Evolutionary conservation across 2,888 invertebrate genomes (phyloP).

Genomic region (Apamea sordens): DNA sequence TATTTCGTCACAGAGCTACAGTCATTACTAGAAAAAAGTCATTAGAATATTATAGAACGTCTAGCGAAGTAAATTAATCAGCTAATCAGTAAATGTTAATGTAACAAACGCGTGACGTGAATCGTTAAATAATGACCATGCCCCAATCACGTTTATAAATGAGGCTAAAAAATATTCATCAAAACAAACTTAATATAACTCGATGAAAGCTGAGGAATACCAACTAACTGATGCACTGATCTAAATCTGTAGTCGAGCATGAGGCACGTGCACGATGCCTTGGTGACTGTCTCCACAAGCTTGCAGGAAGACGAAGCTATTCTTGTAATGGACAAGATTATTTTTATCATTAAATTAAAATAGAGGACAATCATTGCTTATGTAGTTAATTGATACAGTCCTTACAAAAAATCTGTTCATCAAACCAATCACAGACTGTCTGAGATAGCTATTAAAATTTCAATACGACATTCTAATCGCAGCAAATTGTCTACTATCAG

Average conservation of each 20-base stretch:
- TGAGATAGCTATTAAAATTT: background rate
- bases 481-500: background rate
- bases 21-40: conserved; percentile 23
- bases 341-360: conserved; percentile 7
- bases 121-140: conserved; percentile 33
- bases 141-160: conserved; percentile 3
- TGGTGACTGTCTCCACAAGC: conserved; percentile 19
- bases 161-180: conserved; percentile 35
- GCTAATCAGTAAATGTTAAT: conserved; percentile 10
- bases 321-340: conserved; percentile 8
- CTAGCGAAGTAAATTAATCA: conserved; percentile 28
- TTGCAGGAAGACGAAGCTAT: conserved; percentile 20
- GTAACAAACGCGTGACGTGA: conserved; percentile 24
- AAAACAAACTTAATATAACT: conserved; percentile 31
- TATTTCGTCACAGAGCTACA: background rate
- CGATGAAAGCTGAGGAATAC: conserved; percentile 21
- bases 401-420: conserved; percentile 15
- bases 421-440: background rate
- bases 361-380: conserved; percentile 1
- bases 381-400: background rate
- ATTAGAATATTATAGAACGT: conserved; percentile 42
- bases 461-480: background rate
- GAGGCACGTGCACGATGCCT: conserved; percentile 2
- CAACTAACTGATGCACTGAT: conserved; percentile 23
- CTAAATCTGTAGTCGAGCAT: conserved; percentile 40